Percentiles rank a stretch among this genome's conserved stretches.
Conservation (phyloP, 2,888 invertebrate genomes). For the Diaperis boleti region DNA sequence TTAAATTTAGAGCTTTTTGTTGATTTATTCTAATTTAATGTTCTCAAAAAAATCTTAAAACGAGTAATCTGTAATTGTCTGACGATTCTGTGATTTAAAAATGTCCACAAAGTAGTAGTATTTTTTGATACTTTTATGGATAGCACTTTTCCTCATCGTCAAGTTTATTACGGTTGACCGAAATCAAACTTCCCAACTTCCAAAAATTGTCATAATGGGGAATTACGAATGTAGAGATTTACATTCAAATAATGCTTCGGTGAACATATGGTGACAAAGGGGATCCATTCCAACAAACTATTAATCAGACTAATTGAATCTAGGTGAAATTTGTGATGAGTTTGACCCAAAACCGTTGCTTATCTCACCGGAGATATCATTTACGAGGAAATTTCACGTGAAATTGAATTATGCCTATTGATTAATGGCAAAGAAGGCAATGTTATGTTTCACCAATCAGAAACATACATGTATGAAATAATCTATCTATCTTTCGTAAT, state of each 20-base stretch:
- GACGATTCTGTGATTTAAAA: no score
- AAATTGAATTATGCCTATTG: no score
- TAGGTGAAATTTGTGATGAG: constrained; percentile 26
- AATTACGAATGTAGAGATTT: constrained; percentile 32
- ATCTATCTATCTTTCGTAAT: no score
- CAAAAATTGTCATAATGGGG: constrained; percentile 24
- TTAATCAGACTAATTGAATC: constrained; percentile 36
- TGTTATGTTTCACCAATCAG: no score
- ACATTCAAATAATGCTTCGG: constrained; percentile 35
- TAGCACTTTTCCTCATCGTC: neutral
- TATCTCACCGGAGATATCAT: neutral
- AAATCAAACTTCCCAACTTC: constrained; percentile 8
- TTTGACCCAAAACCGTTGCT: neutral
- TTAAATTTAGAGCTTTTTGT: no score
- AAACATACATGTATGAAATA: no score
- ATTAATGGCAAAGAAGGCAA: no score
- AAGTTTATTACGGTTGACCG: neutral
- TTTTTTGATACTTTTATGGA: no score
- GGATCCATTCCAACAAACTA: constrained; percentile 28
- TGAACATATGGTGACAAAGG: constrained; percentile 35
- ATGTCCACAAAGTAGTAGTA: no score
- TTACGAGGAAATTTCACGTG: constrained; percentile 4
- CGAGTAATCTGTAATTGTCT: no score
- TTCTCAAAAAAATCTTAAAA: no score
- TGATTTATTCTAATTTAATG: no score